phyloP scores from a whole-genome alignment of 2,113 vertebrate genomes.

The Murina feae region DNA sequence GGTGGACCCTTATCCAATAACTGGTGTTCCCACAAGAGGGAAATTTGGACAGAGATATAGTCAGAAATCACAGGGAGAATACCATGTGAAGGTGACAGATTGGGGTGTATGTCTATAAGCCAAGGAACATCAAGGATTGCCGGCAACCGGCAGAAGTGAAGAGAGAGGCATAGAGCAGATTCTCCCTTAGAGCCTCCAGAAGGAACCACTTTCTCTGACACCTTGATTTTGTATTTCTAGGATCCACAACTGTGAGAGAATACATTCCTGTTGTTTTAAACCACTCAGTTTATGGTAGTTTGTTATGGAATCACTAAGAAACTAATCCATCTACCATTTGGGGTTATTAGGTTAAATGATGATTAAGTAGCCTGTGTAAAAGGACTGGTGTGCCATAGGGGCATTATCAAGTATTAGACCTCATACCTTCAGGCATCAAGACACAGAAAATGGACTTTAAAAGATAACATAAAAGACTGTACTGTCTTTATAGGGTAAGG shows the following conservation, averaged over 20 bases:
- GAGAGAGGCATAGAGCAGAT: not conserved
- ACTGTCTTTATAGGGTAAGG: not conserved
- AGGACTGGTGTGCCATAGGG: not conserved
- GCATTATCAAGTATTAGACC: no score
- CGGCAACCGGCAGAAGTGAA: not conserved
- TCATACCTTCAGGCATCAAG: not conserved
- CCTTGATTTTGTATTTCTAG: not conserved
- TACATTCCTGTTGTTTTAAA: not conserved
- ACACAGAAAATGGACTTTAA: not conserved
- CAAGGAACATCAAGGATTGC: not conserved
- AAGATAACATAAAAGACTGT: not conserved
- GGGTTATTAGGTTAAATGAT: not conserved
- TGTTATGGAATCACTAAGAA: not conserved
- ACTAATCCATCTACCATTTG: no score
- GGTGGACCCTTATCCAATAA: not conserved
- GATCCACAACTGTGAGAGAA: not conserved
- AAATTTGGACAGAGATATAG: not conserved
- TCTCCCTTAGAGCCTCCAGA: not conserved
- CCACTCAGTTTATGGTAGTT: not conserved
- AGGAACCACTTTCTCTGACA: not conserved
- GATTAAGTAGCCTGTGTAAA: not conserved
- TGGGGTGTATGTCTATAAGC: no score
- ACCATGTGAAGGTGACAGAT: no score
- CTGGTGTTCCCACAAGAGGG: not conserved
- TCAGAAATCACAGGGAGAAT: not conserved